phyloP scores from a whole-genome alignment of 2,113 vertebrate genomes.

The Grammomys surdaster region DNA sequence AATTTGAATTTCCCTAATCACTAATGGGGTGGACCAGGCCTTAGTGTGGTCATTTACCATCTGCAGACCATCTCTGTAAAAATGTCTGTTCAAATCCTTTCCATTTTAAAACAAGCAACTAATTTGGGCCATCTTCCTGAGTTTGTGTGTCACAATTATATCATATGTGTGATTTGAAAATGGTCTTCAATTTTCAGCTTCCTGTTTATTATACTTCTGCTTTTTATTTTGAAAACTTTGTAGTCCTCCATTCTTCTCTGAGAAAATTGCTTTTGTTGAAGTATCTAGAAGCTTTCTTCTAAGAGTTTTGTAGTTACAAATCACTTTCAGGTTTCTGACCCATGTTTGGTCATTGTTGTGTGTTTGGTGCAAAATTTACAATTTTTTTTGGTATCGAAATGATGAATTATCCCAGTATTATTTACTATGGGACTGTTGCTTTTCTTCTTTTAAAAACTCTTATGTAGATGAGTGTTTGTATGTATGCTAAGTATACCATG shows the following conservation, averaged over 20 bases:
- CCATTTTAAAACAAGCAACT: not conserved
- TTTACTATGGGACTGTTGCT: not conserved
- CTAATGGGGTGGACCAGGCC: not conserved
- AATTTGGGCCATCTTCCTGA: not conserved
- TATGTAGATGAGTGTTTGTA: not conserved
- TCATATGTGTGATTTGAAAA: not conserved
- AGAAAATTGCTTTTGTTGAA: not conserved
- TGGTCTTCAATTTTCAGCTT: fast-evolving
- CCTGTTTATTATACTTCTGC: not conserved
- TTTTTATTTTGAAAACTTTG: not conserved
- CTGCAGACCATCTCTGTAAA: not conserved
- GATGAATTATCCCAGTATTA: fast-evolving
- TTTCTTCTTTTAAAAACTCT: not conserved
- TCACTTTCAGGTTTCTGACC: not conserved
- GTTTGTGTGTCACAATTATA: not conserved
- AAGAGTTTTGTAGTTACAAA: too few relatives aligned
- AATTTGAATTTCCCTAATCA: not conserved
- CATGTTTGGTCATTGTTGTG: not conserved
- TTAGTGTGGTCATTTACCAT: not conserved
- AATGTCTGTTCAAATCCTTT: not conserved
- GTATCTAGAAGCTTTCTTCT: not conserved
- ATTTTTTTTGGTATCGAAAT: not conserved
- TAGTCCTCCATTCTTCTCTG: not conserved
- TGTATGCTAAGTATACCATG: not conserved
- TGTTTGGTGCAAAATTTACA: not conserved